Evolutionary conservation across 2,888 invertebrate genomes (phyloP).

Genomic region (Tenthredo notha): DNA sequence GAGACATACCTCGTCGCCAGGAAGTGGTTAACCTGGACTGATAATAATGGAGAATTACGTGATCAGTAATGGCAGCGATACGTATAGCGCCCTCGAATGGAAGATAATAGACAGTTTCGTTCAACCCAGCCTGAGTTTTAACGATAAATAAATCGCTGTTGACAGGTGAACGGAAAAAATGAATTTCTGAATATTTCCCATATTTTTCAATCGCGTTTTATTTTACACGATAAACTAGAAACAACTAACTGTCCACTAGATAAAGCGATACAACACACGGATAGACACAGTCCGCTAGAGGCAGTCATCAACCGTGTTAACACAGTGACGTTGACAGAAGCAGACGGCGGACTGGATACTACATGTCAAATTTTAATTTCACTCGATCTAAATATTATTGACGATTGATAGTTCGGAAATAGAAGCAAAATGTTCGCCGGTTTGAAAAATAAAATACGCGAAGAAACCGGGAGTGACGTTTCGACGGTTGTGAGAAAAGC

Average conservation of each 20-base stretch:
- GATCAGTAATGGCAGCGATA: slow-evolving; percentile 24
- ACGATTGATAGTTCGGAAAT: neutral
- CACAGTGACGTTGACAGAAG: slow-evolving; percentile 43
- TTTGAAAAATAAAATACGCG: slow-evolving; percentile 93
- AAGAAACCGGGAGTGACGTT: slow-evolving; percentile 92
- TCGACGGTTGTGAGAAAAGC: slow-evolving; percentile 77
- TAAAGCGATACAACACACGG: neutral
- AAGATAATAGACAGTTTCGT: neutral
- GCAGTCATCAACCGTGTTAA: neutral
- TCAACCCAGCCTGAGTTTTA: neutral
- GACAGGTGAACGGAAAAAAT: neutral
- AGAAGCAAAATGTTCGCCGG: slow-evolving; percentile 87
- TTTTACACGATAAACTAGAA: neutral
- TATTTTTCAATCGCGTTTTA: neutral
- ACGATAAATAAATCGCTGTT: neutral
- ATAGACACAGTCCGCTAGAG: neutral
- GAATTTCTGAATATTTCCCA: neutral
- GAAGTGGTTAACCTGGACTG: slow-evolving; percentile 11
- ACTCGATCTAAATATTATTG: no score
- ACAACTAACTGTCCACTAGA: neutral
- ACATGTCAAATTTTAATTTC: neutral
- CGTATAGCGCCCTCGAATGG: neutral
- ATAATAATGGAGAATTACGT: slow-evolving; percentile 29
- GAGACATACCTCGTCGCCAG: neutral
- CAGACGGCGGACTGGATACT: neutral